Conservation (phyloP, 2,888 invertebrate species). For the Dione vanillae region DNA sequence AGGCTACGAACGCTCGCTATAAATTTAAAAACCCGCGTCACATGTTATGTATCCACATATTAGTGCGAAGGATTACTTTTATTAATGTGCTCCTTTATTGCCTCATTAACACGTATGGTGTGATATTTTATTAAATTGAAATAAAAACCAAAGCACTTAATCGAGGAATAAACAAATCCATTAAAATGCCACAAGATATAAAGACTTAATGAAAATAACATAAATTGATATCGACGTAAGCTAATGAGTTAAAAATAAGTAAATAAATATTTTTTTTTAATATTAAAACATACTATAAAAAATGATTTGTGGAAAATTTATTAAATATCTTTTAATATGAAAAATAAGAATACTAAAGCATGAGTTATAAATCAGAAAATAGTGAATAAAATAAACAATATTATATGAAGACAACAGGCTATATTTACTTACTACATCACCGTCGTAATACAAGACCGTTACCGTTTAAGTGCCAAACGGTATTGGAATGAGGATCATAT, state of each 20-base stretch:
- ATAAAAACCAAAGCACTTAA: constrained; percentile 12
- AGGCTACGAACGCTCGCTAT: constrained; percentile 32
- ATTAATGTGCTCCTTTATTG: constrained; percentile 23
- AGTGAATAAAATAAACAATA: background rate
- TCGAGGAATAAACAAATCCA: constrained; percentile 22
- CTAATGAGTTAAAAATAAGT: background rate
- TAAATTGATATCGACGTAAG: constrained; percentile 2
- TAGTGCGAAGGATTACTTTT: constrained; percentile 4
- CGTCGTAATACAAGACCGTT: no score
- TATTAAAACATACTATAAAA: no score
- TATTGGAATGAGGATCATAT: background rate
- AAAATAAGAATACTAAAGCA: background rate
- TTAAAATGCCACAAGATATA: constrained; percentile 5
- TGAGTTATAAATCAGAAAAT: background rate
- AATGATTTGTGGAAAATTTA: no score
- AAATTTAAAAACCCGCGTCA: constrained; percentile 16
- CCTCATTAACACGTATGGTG: constrained; percentile 24
- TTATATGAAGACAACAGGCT: background rate
- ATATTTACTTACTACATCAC: background rate
- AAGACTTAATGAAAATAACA: constrained; percentile 7
- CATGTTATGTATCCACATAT: background rate
- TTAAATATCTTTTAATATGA: no score
- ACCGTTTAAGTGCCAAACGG: background rate
- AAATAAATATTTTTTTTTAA: no score
- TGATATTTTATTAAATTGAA: constrained; percentile 28